Percentiles rank a stretch among this genome's conserved stretches.
Conservation (phyloP, 2,888 invertebrate species). For the Gastrophysa polygoni region DNA sequence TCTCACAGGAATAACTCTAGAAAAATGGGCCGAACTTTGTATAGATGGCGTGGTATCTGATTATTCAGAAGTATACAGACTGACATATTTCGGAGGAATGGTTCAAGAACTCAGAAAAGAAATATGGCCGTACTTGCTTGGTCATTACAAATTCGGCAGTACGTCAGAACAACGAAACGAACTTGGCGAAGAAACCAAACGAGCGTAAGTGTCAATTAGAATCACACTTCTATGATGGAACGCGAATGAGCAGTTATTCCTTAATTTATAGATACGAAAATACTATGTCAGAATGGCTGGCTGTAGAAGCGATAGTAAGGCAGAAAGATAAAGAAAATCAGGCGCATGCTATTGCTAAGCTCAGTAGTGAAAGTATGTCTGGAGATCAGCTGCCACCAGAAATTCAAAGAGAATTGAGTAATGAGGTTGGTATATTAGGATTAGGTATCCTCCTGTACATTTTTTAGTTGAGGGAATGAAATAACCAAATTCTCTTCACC, state of each 20-base stretch:
- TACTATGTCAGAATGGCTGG: conserved; percentile 94
- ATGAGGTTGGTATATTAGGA: too few species aligned
- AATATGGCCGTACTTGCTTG: conserved; percentile 89
- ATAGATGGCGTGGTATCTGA: conserved; percentile 68
- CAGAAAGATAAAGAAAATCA: conserved; percentile 83
- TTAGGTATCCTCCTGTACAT: too few species aligned
- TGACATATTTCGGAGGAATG: conserved; percentile 89
- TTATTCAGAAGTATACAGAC: conserved; percentile 76
- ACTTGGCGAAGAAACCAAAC: conserved; percentile 71
- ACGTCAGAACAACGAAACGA: conserved; percentile 69
- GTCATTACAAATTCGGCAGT: conserved; percentile 83
- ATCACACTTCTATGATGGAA: not conserved
- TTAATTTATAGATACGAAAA: conserved; percentile 76
- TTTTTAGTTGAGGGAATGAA: too few species aligned
- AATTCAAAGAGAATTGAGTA: conserved; percentile 61
- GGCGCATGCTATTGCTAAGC: conserved; percentile 82
- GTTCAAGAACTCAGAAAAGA: conserved; percentile 76
- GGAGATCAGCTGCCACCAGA: conserved; percentile 56
- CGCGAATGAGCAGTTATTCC: not conserved
- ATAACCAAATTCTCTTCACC: too few species aligned
- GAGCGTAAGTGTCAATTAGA: conserved; percentile 54
- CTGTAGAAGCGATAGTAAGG: conserved; percentile 89
- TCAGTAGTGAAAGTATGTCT: conserved; percentile 76
- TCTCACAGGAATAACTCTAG: conserved; percentile 68
- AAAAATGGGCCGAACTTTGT: conserved; percentile 74